A percentile compares a stretch with the other conserved stretches of the same genome.
Evolutionary conservation across 2,797 vertebrate genomes (phyloP).

Genomic region (Buceros bicornis): DNA sequence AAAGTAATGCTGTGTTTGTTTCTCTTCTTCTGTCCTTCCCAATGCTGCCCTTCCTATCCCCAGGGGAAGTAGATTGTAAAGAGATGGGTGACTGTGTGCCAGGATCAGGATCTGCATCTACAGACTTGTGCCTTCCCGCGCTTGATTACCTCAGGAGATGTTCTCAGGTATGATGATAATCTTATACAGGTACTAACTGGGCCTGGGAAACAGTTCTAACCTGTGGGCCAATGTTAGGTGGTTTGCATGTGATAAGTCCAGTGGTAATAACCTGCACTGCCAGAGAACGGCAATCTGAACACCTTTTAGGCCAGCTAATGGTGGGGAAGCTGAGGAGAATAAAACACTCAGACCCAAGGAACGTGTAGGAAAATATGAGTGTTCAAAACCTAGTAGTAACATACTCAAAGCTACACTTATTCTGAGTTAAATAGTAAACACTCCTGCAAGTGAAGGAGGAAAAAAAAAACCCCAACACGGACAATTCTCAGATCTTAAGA

Average conservation of each 20-base stretch:
- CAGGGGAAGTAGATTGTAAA: conserved; percentile 94
- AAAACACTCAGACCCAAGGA: not conserved
- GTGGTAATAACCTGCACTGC: not conserved
- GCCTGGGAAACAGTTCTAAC: not conserved
- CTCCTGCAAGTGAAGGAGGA: not conserved
- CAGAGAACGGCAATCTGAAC: not conserved
- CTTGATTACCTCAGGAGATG: conserved; percentile 95
- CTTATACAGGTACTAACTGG: not conserved
- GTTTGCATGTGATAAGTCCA: not conserved
- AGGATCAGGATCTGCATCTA: conserved; percentile 85
- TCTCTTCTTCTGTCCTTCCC: not conserved
- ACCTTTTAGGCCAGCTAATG: not conserved
- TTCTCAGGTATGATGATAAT: conserved; percentile 86
- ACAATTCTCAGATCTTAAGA: not conserved
- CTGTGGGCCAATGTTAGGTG: not conserved
- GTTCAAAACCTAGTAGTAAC: not conserved
- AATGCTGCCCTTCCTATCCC: not conserved
- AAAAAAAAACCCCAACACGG: not conserved
- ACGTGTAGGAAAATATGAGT: not conserved
- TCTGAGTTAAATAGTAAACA: not conserved
- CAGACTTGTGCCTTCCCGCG: conserved; percentile 95
- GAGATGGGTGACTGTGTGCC: conserved; percentile 92
- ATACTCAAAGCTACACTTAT: not conserved
- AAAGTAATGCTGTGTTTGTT: not conserved
- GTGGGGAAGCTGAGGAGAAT: not conserved